These are phyloP conservation scores for Noctilio leporinus DNA, from an alignment of 2,113 vertebrate genomes.

Conservation along the genomic window DNA sequence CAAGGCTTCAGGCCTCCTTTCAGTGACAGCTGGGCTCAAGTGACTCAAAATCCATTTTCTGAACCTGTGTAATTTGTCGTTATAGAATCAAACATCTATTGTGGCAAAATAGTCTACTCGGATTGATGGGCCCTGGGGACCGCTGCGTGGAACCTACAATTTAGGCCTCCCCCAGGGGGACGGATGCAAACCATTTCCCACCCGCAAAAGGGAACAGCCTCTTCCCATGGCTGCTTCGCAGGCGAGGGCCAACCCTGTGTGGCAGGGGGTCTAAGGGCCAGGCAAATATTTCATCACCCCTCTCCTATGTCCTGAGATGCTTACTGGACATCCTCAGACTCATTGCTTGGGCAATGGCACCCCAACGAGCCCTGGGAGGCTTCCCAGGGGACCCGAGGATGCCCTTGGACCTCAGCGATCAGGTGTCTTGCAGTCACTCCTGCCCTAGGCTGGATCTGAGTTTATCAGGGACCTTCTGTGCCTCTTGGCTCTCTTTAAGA, in stretches of 20 bases:
- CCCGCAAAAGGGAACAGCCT: background rate
- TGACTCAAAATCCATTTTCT: background rate
- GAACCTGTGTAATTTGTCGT: background rate
- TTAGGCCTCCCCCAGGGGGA: background rate
- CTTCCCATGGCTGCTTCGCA: rapidly evolving
- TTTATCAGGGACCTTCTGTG: background rate
- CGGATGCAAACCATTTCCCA: background rate
- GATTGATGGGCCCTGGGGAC: rapidly evolving
- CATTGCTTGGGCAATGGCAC: background rate
- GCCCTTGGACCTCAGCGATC: too few species aligned
- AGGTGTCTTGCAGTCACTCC: rapidly evolving
- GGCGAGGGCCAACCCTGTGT: background rate
- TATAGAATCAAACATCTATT: background rate
- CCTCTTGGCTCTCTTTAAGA: background rate
- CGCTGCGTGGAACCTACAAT: too few species aligned
- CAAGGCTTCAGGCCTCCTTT: background rate
- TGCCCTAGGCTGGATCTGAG: background rate
- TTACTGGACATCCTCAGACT: background rate
- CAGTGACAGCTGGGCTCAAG: background rate
- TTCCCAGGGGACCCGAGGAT: rapidly evolving
- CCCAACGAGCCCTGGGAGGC: background rate
- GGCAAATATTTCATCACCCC: background rate
- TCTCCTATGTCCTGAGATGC: background rate
- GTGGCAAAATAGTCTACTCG: background rate
- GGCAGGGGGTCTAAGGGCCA: background rate